Evolutionary conservation across 2,888 invertebrate species (phyloP).

Genomic region (Tetropium fuscum): DNA sequence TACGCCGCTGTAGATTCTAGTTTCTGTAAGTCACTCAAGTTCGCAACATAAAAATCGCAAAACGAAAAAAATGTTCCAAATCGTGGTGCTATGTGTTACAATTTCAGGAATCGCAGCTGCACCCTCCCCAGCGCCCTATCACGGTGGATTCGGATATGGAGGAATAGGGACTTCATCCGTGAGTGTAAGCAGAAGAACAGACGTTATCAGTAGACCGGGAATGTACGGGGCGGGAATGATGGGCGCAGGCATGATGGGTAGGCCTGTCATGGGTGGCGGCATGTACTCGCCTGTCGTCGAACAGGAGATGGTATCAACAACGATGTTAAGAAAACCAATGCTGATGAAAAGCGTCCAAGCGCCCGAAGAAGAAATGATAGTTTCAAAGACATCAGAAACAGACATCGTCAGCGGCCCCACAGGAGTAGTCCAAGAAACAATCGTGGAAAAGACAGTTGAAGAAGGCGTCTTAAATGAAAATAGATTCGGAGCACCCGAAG

Average conservation of each 20-base stretch:
- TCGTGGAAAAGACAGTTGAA: background rate
- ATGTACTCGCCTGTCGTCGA: background rate
- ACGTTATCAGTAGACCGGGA: slow-evolving; percentile 57
- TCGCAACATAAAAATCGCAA: background rate
- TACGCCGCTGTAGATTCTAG: background rate
- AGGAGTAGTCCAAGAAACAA: slow-evolving; percentile 15
- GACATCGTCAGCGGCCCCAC: too few relatives aligned
- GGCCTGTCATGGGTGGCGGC: background rate
- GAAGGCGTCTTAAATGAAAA: background rate
- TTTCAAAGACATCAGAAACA: too few relatives aligned
- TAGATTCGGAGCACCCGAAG: background rate
- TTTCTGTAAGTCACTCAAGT: slow-evolving; percentile 10
- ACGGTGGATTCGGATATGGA: slow-evolving; percentile 24
- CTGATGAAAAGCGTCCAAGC: background rate
- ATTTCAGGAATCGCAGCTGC: slow-evolving; percentile 68
- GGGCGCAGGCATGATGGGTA: slow-evolving; percentile 39
- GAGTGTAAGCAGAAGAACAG: slow-evolving; percentile 36
- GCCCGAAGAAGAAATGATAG: too few relatives aligned
- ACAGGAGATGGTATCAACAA: background rate
- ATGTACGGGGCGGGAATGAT: slow-evolving; percentile 43
- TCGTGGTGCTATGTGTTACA: slow-evolving; percentile 68
- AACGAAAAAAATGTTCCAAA: slow-evolving; percentile 48
- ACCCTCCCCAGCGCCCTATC: slow-evolving; percentile 53
- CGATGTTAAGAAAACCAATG: background rate
- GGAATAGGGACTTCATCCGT: slow-evolving; percentile 31